phyloP scores from a whole-genome alignment of 1,140 invertebrate species.

The Drosophila triauraria region DNA sequence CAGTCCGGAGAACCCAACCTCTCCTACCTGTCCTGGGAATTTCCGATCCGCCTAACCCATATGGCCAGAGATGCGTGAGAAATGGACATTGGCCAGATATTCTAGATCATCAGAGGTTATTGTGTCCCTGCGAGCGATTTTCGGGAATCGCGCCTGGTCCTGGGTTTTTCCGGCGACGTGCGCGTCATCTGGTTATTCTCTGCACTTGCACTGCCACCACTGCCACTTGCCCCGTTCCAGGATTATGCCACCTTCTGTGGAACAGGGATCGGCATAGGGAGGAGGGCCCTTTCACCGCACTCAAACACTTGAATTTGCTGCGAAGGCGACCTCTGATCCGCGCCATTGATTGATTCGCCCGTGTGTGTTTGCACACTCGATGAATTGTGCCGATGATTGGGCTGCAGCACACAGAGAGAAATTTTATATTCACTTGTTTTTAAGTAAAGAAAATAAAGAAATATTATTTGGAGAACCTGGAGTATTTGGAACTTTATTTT shows the following conservation, averaged over 20 bases:
- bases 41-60: constrained; percentile 64
- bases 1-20: neutral
- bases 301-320: constrained; percentile 8
- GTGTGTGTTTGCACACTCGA: constrained; percentile 10
- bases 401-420: neutral
- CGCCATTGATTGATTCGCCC: constrained; percentile 61
- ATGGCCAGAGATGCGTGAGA: constrained; percentile 55
- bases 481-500: too few species aligned
- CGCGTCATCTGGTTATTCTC: constrained; percentile 59
- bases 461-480: too few species aligned
- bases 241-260: constrained; percentile 29
- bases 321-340: constrained; percentile 10
- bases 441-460: too few species aligned
- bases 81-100: constrained; percentile 27
- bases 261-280: constrained; percentile 5
- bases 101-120: constrained; percentile 61
- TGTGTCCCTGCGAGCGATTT: constrained; percentile 28
- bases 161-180: constrained; percentile 52
- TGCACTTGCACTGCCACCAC: neutral
- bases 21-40: constrained; percentile 56
- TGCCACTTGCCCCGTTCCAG: constrained; percentile 17
- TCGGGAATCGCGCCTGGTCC: constrained; percentile 45
- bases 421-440: neutral
- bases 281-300: neutral
- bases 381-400: constrained; percentile 29